These are phyloP conservation scores for Callaeas wilsoni DNA, from an alignment of 2,113 vertebrate genomes.

Conservation along the genomic window DNA sequence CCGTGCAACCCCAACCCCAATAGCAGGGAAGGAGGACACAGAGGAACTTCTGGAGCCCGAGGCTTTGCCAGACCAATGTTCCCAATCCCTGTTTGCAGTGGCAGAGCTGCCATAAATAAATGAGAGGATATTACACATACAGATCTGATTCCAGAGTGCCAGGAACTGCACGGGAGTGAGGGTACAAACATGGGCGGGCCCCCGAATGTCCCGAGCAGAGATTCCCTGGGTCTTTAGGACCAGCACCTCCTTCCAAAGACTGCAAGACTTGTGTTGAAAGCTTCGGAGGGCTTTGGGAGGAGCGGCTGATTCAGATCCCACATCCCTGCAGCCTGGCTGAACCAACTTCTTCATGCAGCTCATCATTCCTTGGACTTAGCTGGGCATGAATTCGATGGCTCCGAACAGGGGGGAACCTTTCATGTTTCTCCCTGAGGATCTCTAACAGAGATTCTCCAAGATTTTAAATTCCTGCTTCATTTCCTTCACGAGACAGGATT, in stretches of 20 bases:
- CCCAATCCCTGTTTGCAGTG: background rate
- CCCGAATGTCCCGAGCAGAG: background rate
- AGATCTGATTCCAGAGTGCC: background rate
- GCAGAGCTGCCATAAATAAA: background rate
- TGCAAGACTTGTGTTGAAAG: no score
- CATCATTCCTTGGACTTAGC: background rate
- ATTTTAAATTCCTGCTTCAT: background rate
- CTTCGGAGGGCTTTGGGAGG: background rate
- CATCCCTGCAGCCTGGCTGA: background rate
- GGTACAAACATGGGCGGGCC: background rate
- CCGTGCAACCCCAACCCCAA: background rate
- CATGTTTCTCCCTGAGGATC: background rate
- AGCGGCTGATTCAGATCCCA: background rate
- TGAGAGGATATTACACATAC: rapidly evolving
- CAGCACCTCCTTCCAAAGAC: background rate
- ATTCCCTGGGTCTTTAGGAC: rapidly evolving
- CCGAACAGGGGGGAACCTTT: background rate
- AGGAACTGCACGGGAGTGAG: background rate
- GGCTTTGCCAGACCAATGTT: rapidly evolving
- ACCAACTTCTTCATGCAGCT: background rate
- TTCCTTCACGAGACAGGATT: background rate
- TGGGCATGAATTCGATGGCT: no score
- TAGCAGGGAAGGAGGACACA: background rate
- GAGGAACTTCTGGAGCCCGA: background rate
- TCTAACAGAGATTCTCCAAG: background rate